Base-by-base conservation (phyloP, 2,797 vertebrate genomes). In the Geranospiza caerulescens region DNA sequence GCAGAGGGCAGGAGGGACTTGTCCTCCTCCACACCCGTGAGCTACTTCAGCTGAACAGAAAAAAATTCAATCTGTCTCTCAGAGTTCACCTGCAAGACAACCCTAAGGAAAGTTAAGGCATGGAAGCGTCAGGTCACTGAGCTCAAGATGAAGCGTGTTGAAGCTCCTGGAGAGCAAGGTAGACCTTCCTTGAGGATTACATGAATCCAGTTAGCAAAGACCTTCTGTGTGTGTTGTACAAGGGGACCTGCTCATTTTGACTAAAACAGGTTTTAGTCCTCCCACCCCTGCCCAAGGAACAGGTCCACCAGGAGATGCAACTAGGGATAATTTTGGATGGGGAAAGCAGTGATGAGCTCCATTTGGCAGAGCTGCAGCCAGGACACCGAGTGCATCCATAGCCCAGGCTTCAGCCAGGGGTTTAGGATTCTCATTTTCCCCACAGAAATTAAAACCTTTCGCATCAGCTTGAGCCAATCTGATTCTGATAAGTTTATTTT, bases 241-340 rank as follows among this genome's bases (percentile, higher is more conserved):
- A 94, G 53, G 22, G 3, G 4, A 78, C 52, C 38, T 71, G 63
- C 23, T 56, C 48, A 36, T 82, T 96, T 93, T 62, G 48, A 70
- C 50, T 64, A 79, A 88, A 95, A 60, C 58, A 73, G 66, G 83
- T 84, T 92, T 82, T 74, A 92, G 63, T 45, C 29, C 40, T 96
- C 44, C 38, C 44, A 86, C 9, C 47, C 74, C 40, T 82, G 44
- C 63, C 60, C 17, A 38, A 80, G 71, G 40, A 91, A 76, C 44
- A 91, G 63, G 44, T 87, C 90, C 52, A 85, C 63, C 78, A 95
- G 72, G 70, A 92, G 87, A 73, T 9, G 17, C 5, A 19, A 23
- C 13, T 25, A 56, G 67, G 55, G 33, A n/a, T 87, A 48, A 67
- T 91, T 95, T 85, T 31, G 66, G 81, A 96, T 85, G 67, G 63